Evolutionary conservation across 2,888 invertebrate genomes (phyloP), one percentile per base, ranked within the genome.

Genomic region (Cepaea hortensis): DNA sequence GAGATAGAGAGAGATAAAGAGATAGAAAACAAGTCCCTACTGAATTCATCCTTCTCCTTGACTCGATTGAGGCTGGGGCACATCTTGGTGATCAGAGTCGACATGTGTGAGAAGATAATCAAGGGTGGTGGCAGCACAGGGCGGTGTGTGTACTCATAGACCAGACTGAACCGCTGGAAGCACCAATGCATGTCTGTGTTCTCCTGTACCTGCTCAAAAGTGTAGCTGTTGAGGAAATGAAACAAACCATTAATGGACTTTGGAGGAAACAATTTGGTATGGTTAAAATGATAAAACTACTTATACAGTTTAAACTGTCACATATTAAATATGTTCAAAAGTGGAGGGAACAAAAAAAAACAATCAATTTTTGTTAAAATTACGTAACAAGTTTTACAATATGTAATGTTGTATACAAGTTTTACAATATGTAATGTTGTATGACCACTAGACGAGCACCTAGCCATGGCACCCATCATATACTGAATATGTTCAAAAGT

Each of bases 71-170:
- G 70, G 15, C 70, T 48, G 7, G 9, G 46, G 13, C 65, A 76
- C 6, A 55, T 18, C 23, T 48, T 50, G 11, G 61, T 62, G 23
- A 84, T n/a, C 11, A 84, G 23, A 6, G 48, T 15, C 9, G 35
- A 77, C 15, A 84, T 62, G 77, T 94, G 93, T 75, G 90, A 90
- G 68, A 94, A 79, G 48, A 94, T 55, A 75, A 94, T 93, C 80
- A 94, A 89, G 15, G 94, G 94, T 15, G 94, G 93, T n/a, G 93
- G 92, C n/a, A 94, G 90, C 18, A 91, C 89, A 2, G 94, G 94
- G 46, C 93, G 91, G 11, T 91, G 90, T 87, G 92, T 91, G 87
- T 93, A 94, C 88, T 94, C 94, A 82, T 91, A 90, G 62, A 94
- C 93, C 75, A 94, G 89, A 68, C 90, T 90, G 89, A 93, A 94